These are phyloP conservation scores for Pteronotus mesoamericanus DNA, from an alignment of 2,797 vertebrate species.

Conservation along the genomic window DNA sequence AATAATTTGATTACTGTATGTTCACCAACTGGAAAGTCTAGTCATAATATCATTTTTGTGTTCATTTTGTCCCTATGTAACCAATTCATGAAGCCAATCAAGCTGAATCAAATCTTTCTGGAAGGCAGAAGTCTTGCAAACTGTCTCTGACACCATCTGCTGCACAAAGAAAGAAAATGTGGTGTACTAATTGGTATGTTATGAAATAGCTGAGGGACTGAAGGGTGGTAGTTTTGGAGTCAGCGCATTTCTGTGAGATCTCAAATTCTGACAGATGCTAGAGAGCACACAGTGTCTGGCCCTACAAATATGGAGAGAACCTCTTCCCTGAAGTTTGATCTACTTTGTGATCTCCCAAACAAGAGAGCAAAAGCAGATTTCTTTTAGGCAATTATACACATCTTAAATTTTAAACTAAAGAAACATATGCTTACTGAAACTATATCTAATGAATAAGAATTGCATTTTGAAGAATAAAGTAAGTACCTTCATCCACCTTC, in stretches of 20 bases:
- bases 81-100: slow-evolving; percentile 60
- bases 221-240: slow-evolving; percentile 10
- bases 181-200: slow-evolving; percentile 24
- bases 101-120: slow-evolving; percentile 59
- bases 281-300: not conserved
- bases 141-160: slow-evolving; percentile 58
- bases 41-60: slow-evolving; percentile 59
- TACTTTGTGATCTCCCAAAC: not conserved
- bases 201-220: not conserved
- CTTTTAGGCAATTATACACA: not conserved
- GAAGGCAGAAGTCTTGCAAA: slow-evolving; percentile 48
- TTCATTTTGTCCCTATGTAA: slow-evolving; percentile 62
- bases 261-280: slow-evolving; percentile 16
- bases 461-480: not conserved
- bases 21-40: slow-evolving; percentile 60
- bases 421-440: not conserved
- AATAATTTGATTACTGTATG: slow-evolving; percentile 64
- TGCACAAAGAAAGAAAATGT: slow-evolving; percentile 46
- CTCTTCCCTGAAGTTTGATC: not conserved
- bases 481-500: not conserved
- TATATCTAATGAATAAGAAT: not conserved
- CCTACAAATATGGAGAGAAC: not conserved
- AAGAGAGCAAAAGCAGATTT: not conserved
- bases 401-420: not conserved
- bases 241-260: not conserved